Evolutionary conservation across 1,140 invertebrate genomes (phyloP), one percentile per base, ranked within the genome.

Genomic region (Augochlora pura): DNA sequence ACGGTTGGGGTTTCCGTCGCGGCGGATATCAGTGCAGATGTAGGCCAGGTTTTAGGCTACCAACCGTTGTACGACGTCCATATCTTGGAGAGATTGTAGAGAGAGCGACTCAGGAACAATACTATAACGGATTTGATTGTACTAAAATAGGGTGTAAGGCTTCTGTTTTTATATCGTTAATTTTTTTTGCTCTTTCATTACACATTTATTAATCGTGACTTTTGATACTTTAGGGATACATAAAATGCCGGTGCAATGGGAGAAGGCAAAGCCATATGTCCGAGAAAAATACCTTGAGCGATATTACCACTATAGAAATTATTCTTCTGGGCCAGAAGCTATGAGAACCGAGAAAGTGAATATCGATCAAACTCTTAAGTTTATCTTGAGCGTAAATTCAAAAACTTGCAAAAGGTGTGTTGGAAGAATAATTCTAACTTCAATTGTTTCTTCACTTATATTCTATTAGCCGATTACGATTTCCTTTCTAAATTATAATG

Each of bases 11-110:
- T 49, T 99, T 98, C 89, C 94, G 98, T 82, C 94, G 98, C 89
- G 98, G 98, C 74, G 98, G 98, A 32, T 99, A 99, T 93, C 98
- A 99, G 90, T 99, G 98, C 92, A 94, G 97, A 82, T 99, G 98
- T 93, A 95, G 95, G 86, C 98, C 98, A 9, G 97, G 98, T 6
- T 98, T 94, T 89, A 94, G 98, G 81, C 94, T 99, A 77, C 98
- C 98, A 0, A 96, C 96, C 83, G 95, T 96, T 38, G 97, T 98
- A 25, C 94, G 98, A 82, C 94, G 97, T 74, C 98, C 98, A 0
- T 99, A 96, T 94, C 94, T 98, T 1, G 98, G 98, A 2, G 97
- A 99, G 94, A 96, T 99, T 72, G 94, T 99, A 25, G 99, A 99
- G 93, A 94, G 98, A 85, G 97, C 98, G 1, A 98, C 98, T 1